These are phyloP conservation scores for Macaca fascicularis DNA, from an alignment of 2,113 vertebrate genomes.

Conservation along the genomic window DNA sequence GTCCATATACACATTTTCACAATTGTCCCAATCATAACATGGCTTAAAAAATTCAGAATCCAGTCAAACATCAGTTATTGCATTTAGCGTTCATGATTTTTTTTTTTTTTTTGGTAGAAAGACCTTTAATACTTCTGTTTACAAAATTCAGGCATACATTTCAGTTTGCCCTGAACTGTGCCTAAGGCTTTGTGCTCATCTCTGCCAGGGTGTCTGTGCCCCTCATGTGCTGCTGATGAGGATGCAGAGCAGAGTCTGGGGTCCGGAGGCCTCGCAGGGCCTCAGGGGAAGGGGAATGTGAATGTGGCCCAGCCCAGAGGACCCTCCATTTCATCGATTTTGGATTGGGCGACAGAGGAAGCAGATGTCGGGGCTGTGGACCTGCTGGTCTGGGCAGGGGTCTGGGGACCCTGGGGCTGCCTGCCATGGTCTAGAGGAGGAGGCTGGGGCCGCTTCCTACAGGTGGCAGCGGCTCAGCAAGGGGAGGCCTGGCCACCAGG, in stretches of 20 bases:
- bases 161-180: slow-evolving; percentile 47
- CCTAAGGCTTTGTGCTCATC: background rate
- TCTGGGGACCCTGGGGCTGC: background rate
- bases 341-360: background rate
- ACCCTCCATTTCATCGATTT: background rate
- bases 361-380: background rate
- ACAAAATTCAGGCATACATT: slow-evolving; percentile 76
- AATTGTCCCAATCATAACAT: background rate
- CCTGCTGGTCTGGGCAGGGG: background rate
- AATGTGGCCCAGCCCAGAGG: background rate
- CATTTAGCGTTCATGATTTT: background rate
- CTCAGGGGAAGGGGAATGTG: slow-evolving; percentile 33
- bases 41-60: background rate
- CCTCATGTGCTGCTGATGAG: background rate
- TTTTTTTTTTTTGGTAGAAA: slow-evolving; percentile 73
- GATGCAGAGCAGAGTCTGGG: background rate
- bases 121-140: slow-evolving; percentile 84
- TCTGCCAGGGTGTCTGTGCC: background rate
- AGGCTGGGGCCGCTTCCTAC: background rate
- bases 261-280: background rate
- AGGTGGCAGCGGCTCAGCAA: background rate
- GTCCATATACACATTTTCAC: no score
- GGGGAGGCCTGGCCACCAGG: background rate
- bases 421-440: background rate
- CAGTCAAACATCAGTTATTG: background rate